Conservation (phyloP, 2,113 vertebrate species). For the Tursiops truncatus region DNA sequence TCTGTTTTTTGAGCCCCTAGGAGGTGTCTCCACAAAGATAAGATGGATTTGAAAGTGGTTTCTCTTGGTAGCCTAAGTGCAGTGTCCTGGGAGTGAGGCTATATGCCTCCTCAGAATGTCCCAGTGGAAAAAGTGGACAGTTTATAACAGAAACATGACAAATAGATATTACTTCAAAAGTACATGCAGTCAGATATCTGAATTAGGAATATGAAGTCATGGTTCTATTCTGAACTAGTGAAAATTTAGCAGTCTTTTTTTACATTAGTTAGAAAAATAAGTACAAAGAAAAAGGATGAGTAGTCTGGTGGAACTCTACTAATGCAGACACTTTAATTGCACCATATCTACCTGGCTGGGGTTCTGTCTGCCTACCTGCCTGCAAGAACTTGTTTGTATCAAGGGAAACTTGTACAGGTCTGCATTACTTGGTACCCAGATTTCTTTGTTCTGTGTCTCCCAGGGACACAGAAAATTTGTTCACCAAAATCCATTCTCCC, state of each 20-base stretch:
- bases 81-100: background rate
- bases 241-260: background rate
- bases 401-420: background rate
- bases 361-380: background rate
- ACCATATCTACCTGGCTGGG: background rate
- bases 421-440: background rate
- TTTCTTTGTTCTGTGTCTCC: background rate
- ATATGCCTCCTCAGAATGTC: background rate
- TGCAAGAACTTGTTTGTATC: background rate
- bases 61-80: background rate
- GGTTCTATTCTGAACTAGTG: background rate
- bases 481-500: background rate
- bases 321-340: background rate
- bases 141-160: background rate
- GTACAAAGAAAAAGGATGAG: background rate
- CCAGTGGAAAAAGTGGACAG: background rate
- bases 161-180: background rate
- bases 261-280: background rate
- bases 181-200: background rate
- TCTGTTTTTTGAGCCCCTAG: background rate
- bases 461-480: background rate
- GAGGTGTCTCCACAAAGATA: background rate
- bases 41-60: background rate
- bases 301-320: background rate
- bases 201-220: background rate